phyloP scores from a whole-genome alignment of 2,888 invertebrate genomes.

The Oscheius onirici region DNA sequence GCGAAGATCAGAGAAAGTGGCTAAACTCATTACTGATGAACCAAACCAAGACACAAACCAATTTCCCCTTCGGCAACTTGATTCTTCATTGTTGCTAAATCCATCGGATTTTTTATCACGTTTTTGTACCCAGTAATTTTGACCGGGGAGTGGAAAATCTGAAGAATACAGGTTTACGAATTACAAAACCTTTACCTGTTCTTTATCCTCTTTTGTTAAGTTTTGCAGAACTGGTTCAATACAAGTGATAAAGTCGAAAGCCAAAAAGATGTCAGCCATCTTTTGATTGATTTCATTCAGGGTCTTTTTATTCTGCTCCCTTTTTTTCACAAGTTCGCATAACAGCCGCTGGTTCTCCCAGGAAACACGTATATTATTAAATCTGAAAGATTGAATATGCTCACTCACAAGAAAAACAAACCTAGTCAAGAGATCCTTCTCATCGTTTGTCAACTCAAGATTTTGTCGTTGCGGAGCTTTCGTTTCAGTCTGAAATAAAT shows the following conservation, averaged over 20 bases:
- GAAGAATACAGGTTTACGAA: background rate
- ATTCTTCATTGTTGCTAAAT: constrained; percentile 85
- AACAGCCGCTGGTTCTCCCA: constrained; percentile 89
- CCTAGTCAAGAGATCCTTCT: constrained; percentile 13
- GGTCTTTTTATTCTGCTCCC: constrained; percentile 71
- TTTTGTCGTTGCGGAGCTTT: background rate
- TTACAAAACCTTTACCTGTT: constrained; percentile 4
- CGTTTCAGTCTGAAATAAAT: background rate
- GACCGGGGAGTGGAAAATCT: constrained; percentile 62
- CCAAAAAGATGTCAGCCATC: background rate
- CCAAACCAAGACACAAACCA: constrained; percentile 48
- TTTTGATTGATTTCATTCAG: no score
- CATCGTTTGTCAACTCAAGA: constrained; percentile 17
- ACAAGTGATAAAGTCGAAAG: background rate
- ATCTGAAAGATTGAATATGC: background rate
- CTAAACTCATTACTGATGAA: constrained; percentile 10
- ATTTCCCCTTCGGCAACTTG: constrained; percentile 77
- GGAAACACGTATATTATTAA: constrained; percentile 83
- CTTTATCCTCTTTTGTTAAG: background rate
- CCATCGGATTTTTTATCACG: constrained; percentile 87
- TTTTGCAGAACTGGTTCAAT: background rate
- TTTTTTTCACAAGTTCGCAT: constrained; percentile 91
- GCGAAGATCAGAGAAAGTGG: constrained; percentile 82
- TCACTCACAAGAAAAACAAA: background rate
- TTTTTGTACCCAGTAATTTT: constrained; percentile 87